Base-by-base conservation (phyloP, 2,888 invertebrate genomes). In the Drosophila yooni region DNA sequence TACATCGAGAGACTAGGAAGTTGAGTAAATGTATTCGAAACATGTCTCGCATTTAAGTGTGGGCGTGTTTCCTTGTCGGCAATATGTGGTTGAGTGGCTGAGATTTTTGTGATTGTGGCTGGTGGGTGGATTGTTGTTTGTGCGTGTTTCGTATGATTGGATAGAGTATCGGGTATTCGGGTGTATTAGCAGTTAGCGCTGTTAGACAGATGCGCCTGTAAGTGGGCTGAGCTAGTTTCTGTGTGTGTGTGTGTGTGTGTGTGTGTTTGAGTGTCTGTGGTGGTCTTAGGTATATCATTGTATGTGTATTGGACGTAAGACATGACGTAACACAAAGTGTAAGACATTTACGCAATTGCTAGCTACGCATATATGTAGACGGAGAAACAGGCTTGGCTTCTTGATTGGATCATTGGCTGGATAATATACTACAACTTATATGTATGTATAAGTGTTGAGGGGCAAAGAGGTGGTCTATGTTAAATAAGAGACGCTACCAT, bases 401-500 rank as follows among this genome's bases (percentile, higher is more conserved):
- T 50, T 48, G 43, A 64, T 72, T 57, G 54, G 64, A 53, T 63
- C 40, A 27, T 18, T 46, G 74, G 67, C 48, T 74, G 48, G 56
- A 58, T 68, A 70, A 40, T 82, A 25, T 25, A 25, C 21, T 46
- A 46, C 46, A 25, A 46, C 46, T 25, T 25, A 46, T 25, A 46
- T 25, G 15, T 46, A 25, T 15, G 3, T 25, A 46, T 46, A 46
- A 46, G 76, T 74, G 53, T 67, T 56, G 54, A 38, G 69, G 60
- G 51, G 69, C 62, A 59, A 59, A 18, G 13, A 33, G n/a, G 7
- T 25, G 27, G 57, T 63, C 68, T 59, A 53, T 58, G 43, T 67
- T 71, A 64, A 89, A 86, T 86, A 86, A 86, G 91, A 90, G 80
- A 91, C 90, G 89, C 91, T 91, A 81, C 91, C 89, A 85, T 91